Conservation (phyloP, 2,113 vertebrate species). For the Cettia cetti region DNA sequence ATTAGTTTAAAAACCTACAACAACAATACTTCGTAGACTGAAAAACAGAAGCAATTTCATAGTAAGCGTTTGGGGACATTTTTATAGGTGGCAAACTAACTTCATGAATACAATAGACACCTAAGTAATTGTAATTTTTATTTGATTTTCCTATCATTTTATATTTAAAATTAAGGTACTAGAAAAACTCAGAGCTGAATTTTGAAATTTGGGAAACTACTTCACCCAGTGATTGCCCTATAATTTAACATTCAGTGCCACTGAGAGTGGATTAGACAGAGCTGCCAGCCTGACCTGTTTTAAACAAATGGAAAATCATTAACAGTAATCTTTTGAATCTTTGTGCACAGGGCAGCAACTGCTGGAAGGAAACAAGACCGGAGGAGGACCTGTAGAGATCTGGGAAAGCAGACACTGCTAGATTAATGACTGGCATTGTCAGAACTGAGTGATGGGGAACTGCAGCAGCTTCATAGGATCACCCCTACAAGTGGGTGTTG, state of each 20-base stretch:
- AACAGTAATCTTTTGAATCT: constrained; percentile 67
- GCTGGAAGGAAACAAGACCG: constrained; percentile 58
- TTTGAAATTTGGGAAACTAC: constrained; percentile 35
- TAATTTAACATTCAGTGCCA: constrained; percentile 51
- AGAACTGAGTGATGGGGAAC: constrained; percentile 16
- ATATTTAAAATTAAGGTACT: neutral
- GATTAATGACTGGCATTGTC: constrained; percentile 71
- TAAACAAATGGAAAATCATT: constrained; percentile 73
- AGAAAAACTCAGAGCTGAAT: constrained; percentile 18
- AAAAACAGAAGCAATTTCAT: neutral
- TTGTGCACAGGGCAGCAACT: constrained; percentile 30
- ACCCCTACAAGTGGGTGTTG: constrained; percentile 61
- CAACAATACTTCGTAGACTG: neutral
- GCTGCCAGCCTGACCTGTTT: constrained; percentile 62
- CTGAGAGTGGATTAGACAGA: constrained; percentile 64
- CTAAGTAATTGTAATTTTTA: neutral
- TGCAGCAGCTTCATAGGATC: constrained; percentile 30
- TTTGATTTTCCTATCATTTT: neutral
- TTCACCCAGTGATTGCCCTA: constrained; percentile 34
- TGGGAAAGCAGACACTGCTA: constrained; percentile 47
- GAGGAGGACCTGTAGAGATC: constrained; percentile 47
- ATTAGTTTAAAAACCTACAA: neutral
- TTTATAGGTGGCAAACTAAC: neutral
- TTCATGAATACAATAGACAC: neutral
- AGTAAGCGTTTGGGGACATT: neutral